Percentiles rank a stretch among this genome's conserved stretches.
phyloP scores from a whole-genome alignment of 2,113 vertebrate species.

The Datnioides undecimradiatus region DNA sequence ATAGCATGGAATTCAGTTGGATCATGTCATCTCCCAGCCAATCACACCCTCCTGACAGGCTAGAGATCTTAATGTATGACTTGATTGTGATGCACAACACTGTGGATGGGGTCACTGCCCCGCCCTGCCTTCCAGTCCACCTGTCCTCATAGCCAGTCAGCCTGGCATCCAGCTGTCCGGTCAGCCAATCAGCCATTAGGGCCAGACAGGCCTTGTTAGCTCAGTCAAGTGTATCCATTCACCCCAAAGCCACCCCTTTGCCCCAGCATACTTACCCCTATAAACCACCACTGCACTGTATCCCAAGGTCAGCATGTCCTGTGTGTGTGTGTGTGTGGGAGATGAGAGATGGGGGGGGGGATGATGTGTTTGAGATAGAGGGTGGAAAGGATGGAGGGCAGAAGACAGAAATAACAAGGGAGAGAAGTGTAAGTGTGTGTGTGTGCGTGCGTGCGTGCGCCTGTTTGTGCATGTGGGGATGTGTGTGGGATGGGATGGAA shows the following conservation, averaged over 20 bases:
- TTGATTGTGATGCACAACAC: slow-evolving; percentile 28
- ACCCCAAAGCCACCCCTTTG: slow-evolving; percentile 78
- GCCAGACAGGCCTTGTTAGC: slow-evolving; percentile 72
- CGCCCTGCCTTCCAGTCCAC: slow-evolving; percentile 56
- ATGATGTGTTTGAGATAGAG: slow-evolving; percentile 59
- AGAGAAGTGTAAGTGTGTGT: slow-evolving; percentile 27
- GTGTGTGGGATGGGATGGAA: slow-evolving; percentile 49
- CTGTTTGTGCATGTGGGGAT: slow-evolving; percentile 14
- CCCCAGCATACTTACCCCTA: slow-evolving; percentile 62
- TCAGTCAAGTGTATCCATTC: slow-evolving; percentile 79
- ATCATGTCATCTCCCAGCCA: neutral
- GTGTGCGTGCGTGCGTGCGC: slow-evolving; percentile 8
- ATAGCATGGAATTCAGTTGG: neutral
- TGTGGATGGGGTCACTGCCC: slow-evolving; percentile 43
- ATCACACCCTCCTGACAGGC: neutral
- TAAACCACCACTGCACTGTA: slow-evolving; percentile 53
- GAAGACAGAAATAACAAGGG: slow-evolving; percentile 68
- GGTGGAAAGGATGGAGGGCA: slow-evolving; percentile 62
- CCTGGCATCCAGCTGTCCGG: slow-evolving; percentile 68
- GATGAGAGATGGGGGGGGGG: slow-evolving; percentile 30
- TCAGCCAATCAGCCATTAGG: slow-evolving; percentile 53
- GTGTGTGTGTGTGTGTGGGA: slow-evolving; percentile 18
- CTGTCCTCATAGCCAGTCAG: slow-evolving; percentile 53
- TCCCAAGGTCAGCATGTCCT: slow-evolving; percentile 75
- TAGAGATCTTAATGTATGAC: neutral